Evolutionary conservation across 2,888 invertebrate species (phyloP), one percentile per base, ranked within the genome.

Genomic region (Laothoe populi): DNA sequence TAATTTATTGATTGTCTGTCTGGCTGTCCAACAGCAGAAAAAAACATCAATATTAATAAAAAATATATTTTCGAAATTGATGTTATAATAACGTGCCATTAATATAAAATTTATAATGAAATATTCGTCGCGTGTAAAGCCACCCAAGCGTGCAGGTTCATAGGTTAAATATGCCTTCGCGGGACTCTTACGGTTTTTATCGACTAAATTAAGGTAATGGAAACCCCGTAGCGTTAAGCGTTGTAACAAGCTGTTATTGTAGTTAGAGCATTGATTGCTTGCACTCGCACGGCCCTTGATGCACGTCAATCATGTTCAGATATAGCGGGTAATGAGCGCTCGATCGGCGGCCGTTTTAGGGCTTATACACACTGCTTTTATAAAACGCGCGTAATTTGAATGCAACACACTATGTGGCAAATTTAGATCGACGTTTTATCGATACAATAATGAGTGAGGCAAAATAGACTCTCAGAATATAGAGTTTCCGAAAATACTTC

Each of bases 171-270:
- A 82, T 82, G 84, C 76, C 82, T 78, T 80, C 70, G 75, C 79
- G 79, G 80, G 69, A 53, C 74, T 72, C 75, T 75, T 71, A 77
- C 75, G 76, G 78, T 84, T 86, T 86, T 87, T 86, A 86, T 84
- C 82, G 75, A 75, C 71, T 79, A 84, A 86, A 86, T 84, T 78
- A 83, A 84, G 85, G 85, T 84, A 86, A 86, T 86, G 83, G 85
- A 83, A 79, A 82, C 83, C 81, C 79, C 79, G 74, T 74, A 73
- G 79, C 79, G 79, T 74, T 66, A 71, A 73, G 74, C 71, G 67
- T 71, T 78, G 81, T 87, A 88, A 88, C 87, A 84, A 87, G 87
- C 84, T 80, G 82, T 84, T 86, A 85, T 86, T 87, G 86, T 84
- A 66, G 53, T 53, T 53, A 53, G 70, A 66, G 69, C 78, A 78